These are phyloP conservation scores for Andrena fulva DNA, from an alignment of 2,888 invertebrate species.

Conservation along the genomic window DNA sequence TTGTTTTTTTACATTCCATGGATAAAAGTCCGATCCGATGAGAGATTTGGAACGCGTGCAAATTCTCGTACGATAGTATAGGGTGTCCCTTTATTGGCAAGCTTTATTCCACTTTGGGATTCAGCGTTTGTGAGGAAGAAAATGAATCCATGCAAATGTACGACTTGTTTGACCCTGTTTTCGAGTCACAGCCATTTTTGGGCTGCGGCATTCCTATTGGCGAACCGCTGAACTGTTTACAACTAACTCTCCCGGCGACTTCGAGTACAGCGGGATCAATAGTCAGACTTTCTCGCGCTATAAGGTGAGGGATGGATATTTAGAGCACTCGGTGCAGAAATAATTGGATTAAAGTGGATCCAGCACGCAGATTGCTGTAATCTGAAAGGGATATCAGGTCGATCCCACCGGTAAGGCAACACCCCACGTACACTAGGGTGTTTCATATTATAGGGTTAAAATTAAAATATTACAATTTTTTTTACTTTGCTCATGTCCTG, in stretches of 20 bases:
- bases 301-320: conserved; percentile 9
- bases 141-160: not conserved
- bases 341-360: conserved; percentile 9
- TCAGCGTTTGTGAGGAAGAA: not conserved
- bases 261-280: conserved; percentile 4
- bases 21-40: not conserved
- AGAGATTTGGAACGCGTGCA: not conserved
- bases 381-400: not conserved
- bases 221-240: conserved; percentile 9
- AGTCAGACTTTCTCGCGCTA: not conserved
- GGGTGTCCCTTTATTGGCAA: not conserved
- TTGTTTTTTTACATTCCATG: not conserved
- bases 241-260: not conserved
- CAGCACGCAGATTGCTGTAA: conserved; percentile 6
- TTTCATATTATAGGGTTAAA: too few species aligned
- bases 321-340: not conserved
- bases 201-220: not conserved
- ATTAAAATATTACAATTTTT: too few species aligned
- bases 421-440: not conserved
- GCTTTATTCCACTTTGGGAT: not conserved
- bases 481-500: too few species aligned
- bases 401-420: not conserved
- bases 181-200: not conserved
- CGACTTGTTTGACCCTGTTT: not conserved
- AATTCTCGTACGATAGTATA: not conserved